Evolutionary conservation across 2,888 invertebrate genomes (phyloP), one percentile per base, ranked within the genome.

Genomic region (Dasysyrphus tricinctus): DNA sequence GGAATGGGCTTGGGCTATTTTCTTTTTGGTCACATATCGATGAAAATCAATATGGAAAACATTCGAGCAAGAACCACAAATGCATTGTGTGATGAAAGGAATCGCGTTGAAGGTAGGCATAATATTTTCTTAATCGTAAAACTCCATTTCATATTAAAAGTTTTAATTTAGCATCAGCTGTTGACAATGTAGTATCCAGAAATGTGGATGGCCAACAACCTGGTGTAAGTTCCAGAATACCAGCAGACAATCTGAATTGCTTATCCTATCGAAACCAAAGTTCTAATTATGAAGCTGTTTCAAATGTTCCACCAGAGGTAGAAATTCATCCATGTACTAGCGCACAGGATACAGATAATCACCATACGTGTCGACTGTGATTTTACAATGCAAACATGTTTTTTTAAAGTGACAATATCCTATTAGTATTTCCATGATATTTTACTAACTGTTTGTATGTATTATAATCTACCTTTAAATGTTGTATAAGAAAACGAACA

Each of bases 1-100:
- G 96, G 96, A 29, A 95, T 95, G 88, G 93, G 93, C 24, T 54
- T 94, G 4, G 94, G 94, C n/a, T 94, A 94, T 89, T 94, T 93
- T 90, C 90, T 94, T 74, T 94, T 94, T 89, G 94, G 94, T 11
- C 93, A 93, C 65, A 91, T 91, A 67, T 92, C 94, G 37, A 92
- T 94, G 91, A 93, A 93, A 90, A 91, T 93, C 19, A 94, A 94
- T 88, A 89, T 94, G 88, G 92, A 92, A 88, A 93, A 93, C 88
- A 93, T 94, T 88, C 92, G 93, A 67, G 92, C 93, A 39, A 91
- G 93, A 79, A 90, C 92, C 73, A 92, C 92, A 61, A 92, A 93
- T 74, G 88, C 88, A 24, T 92, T 93, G 80, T 93, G 93, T 88
- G 91, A 91, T 79, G 90, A 92, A 39, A 91, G 91, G 65, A 93